Base-by-base conservation (phyloP, 2,797 vertebrate genomes). In the Fistularia commersonii region DNA sequence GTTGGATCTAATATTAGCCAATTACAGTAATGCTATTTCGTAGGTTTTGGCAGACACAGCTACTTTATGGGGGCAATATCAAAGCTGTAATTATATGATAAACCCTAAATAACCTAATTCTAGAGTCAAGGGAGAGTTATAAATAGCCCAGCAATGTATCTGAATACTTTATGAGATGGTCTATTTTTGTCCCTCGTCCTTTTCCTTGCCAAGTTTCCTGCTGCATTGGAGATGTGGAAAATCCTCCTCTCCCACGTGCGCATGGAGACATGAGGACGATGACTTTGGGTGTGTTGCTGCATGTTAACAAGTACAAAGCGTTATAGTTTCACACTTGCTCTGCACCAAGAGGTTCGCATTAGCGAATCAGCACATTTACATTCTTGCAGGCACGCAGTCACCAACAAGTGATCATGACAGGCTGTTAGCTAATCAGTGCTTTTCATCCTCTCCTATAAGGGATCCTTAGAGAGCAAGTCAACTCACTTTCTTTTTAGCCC, bases 161-260 rank as follows among this genome's bases (percentile, higher is more conserved):
- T 85, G 76, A 84, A 86, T 84, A 76, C 66, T 84, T 83, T 23
- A 88, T 77, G 70, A 76, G 58, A 34, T 7, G 45, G 23, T 72
- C 74, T 88, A 86, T 87, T 86, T 82, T 61, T 59, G 67, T 65
- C 65, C 31, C 45, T 8, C 6, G 4, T 41, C 42, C 61, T 66
- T 71, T 66, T 65, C 59, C 41, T 66, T 11, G 53, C 64, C 62
- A 72, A 72, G 61, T 63, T 23, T 76, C 51, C 61, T 34, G 12
- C 48, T 54, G 54, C 42, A 70, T 62, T 65, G 54, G 50, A 66
- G 36, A 73, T 47, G 61, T 61, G 69, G 61, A 68, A 64, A 81
- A 76, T 59, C 57, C 47, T 56, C 34, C 33, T 32, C 45, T 8
- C 31, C 41, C 61, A 51, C 44, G 11, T 66, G 44, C 14, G 57